A percentile compares a stretch with the other conserved stretches of the same genome.
phyloP scores from a whole-genome alignment of 30 jellyfish, hydroid and myxozoan species.

The Morbakka virulenta region DNA sequence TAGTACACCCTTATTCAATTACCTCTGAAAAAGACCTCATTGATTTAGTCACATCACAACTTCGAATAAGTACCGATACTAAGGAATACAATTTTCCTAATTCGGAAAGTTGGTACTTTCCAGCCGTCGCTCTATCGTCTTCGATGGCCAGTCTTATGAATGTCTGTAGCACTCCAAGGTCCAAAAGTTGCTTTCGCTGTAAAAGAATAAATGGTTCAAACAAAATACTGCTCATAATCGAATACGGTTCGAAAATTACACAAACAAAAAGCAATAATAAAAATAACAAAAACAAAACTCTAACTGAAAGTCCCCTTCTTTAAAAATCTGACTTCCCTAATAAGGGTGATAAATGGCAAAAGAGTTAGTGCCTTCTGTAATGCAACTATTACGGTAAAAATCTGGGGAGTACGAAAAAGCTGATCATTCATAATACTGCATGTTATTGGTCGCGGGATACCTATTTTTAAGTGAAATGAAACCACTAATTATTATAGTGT shows the following conservation, averaged over 20 bases:
- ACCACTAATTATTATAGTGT: too few species aligned
- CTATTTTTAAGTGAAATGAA: too few species aligned
- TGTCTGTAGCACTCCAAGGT: conserved; percentile 83
- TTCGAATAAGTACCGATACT: conserved; percentile 82
- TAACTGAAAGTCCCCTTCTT: too few species aligned
- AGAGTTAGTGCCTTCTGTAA: too few species aligned
- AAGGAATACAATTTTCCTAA: conserved; percentile 75
- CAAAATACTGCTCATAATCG: too few species aligned
- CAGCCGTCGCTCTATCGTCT: conserved; percentile 75
- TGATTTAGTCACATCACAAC: conserved; percentile 91
- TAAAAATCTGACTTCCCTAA: too few species aligned
- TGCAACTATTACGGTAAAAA: too few species aligned
- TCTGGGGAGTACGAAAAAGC: too few species aligned
- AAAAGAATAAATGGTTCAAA: background rate
- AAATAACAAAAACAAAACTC: background rate
- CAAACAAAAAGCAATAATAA: background rate
- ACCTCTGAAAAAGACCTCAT: conserved; percentile 89
- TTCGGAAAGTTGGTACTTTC: conserved; percentile 80
- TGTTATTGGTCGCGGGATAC: too few species aligned
- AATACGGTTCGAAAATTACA: background rate
- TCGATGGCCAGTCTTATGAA: conserved; percentile 88
- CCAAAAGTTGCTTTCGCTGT: conserved; percentile 92
- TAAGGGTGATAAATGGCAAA: too few species aligned
- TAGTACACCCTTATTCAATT: background rate
- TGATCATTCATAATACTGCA: too few species aligned